These are phyloP conservation scores for Brachyrhaphis roseni DNA, from an alignment of 2,797 vertebrate genomes.

Conservation along the genomic window DNA sequence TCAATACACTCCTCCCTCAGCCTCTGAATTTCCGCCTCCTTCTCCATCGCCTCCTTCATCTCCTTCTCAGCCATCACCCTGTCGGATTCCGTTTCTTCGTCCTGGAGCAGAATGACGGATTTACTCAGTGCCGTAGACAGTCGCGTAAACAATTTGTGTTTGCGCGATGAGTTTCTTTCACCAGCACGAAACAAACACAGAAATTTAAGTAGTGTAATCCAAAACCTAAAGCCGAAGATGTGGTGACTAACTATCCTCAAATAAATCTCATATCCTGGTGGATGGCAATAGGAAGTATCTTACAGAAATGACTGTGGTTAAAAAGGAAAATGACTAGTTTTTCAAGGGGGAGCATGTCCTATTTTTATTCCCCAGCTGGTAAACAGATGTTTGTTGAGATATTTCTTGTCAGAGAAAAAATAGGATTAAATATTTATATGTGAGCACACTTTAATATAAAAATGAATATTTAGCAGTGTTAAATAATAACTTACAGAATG, in stretches of 20 bases:
- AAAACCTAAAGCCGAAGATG: not conserved
- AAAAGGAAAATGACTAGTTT: not conserved
- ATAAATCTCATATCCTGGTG: not conserved
- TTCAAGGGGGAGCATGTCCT: not conserved
- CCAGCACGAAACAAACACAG: not conserved
- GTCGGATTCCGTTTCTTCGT: not conserved
- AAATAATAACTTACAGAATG: not conserved
- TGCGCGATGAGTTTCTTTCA: too few relatives aligned
- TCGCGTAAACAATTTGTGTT: not conserved
- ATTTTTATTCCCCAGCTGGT: not conserved
- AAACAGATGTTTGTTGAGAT: not conserved
- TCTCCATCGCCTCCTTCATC: constrained; percentile 28
- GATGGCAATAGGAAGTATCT: not conserved
- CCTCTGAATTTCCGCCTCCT: constrained; percentile 50
- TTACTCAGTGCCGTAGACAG: not conserved
- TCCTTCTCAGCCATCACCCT: constrained; percentile 52
- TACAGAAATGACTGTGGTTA: not conserved
- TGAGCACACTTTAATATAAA: not conserved
- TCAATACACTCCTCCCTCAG: constrained; percentile 59
- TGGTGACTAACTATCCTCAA: not conserved
- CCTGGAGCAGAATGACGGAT: not conserved
- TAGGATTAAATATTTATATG: not conserved
- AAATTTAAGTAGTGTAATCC: not conserved
- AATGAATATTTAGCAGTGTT: not conserved
- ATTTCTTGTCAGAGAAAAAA: not conserved